Evolutionary conservation across 2,797 vertebrate genomes (phyloP), one percentile per base, ranked within the genome.

Genomic region (Muraenolepis orangiensis): DNA sequence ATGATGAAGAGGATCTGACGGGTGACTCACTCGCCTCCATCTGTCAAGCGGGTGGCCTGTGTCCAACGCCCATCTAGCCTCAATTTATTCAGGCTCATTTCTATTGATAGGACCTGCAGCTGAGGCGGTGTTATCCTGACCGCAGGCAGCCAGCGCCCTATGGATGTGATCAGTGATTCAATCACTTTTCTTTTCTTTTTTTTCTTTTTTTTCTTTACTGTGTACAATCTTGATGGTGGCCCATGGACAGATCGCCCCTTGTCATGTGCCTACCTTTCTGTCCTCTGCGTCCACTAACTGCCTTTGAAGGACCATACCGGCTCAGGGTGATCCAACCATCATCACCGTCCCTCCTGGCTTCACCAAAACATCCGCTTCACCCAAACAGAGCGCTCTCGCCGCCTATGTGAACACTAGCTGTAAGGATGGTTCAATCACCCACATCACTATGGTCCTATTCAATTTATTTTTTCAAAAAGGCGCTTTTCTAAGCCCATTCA

Each of bases 21-120:
- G 57, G 57, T 64, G 57, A 64, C 26, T 64, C 57, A 64, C 57
- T 64, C n/a, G 23, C 57, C 57, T 64, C 57, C 57, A 26, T 64
- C 57, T 26, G 57, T 64, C 57, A 26, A 13, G 23, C 57, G 26
- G 57, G 16, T 64, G 57, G 57, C 57, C 57, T 64, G 57, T 64
- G 57, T 64, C 57, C 57, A 64, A 4, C 23, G 12, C 23, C 57
- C 57, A 64, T 64, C n/a, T n/a, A n/a, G n/a, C n/a, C n/a, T n/a
- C n/a, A 64, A 64, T 64, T 23, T 23, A 64, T 64, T 64, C 57
- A 26, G n/a, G 23, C 57, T 64, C 57, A 26, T 64, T 64, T 64
- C 57, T 64, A 64, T 64, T 64, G n/a, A 64, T 64, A 64, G 57
- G 57, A 12, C 57, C 57, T 23, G 57, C 57, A 26, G 57, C 57